Conservation (phyloP, 1,140 invertebrate species). For the Drosophila kikkawai region DNA sequence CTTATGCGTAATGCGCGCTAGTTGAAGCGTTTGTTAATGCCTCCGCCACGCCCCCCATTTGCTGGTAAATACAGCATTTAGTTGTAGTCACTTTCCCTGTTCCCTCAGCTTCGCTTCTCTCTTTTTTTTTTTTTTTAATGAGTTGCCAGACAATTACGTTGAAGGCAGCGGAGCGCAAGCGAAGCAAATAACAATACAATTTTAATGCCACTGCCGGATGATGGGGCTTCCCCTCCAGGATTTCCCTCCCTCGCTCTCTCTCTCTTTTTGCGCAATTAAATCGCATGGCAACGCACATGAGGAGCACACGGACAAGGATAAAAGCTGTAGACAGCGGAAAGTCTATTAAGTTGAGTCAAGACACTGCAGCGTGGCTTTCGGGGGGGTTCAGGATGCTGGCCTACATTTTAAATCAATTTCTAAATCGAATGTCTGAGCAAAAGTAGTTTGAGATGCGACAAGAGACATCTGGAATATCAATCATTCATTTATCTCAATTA, state of each 20-base stretch:
- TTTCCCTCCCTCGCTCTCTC: not conserved
- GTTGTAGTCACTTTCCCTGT: slow-evolving; percentile 26
- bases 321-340: slow-evolving; percentile 16
- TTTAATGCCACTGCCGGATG: slow-evolving; percentile 62
- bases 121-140: slow-evolving; percentile 53
- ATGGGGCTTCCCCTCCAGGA: slow-evolving; percentile 4
- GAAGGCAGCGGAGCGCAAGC: slow-evolving; percentile 32
- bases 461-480: no score
- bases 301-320: slow-evolving; percentile 7
- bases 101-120: not conserved
- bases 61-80: slow-evolving; percentile 45
- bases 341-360: slow-evolving; percentile 45
- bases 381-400: slow-evolving; percentile 3
- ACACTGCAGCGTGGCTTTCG: not conserved
- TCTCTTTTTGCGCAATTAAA: slow-evolving; percentile 63
- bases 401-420: not conserved
- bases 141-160: slow-evolving; percentile 78
- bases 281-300: slow-evolving; percentile 51
- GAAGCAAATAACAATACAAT: slow-evolving; percentile 77
- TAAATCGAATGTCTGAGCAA: not conserved
- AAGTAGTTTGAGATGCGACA: not conserved
- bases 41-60: slow-evolving; percentile 4
- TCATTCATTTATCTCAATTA: no score
- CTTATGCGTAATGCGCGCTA: slow-evolving; percentile 36
- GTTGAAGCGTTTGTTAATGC: slow-evolving; percentile 24